Conservation (phyloP, 1,140 invertebrate genomes). For the Carposina sasakii region DNA sequence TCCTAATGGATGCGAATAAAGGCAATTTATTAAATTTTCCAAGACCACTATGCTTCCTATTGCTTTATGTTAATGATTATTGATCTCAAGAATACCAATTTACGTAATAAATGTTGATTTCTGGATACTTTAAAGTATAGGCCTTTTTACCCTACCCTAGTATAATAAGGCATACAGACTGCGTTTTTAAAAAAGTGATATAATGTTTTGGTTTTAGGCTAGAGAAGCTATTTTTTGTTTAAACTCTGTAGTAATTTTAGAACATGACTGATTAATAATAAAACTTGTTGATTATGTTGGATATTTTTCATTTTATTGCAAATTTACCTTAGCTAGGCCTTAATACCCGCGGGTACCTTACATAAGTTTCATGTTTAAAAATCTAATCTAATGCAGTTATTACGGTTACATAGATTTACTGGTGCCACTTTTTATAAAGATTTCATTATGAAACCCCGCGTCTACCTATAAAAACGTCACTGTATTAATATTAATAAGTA, state of each 20-base stretch:
- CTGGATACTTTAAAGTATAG: conserved; percentile 11
- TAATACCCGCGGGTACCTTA: conserved; percentile 20
- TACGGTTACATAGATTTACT: too few species aligned
- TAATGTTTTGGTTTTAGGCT: conserved; percentile 4
- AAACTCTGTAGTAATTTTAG: conserved; percentile 7
- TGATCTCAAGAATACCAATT: conserved; percentile 26
- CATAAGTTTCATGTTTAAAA: too few species aligned
- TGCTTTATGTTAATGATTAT: conserved; percentile 12
- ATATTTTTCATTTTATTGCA: conserved; percentile 16
- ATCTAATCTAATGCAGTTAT: too few species aligned
- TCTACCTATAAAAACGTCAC: too few species aligned
- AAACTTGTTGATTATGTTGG: conserved; percentile 6
- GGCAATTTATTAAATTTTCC: conserved; percentile 10
- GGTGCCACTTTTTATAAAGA: too few species aligned
- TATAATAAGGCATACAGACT: too few species aligned
- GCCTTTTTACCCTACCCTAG: too few species aligned
- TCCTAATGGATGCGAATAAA: conserved; percentile 13
- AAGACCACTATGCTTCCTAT: conserved; percentile 3
- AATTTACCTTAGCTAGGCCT: conserved; percentile 20
- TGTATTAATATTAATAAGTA: too few species aligned
- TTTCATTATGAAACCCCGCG: too few species aligned
- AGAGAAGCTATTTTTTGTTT: conserved; percentile 6
- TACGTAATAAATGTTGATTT: conserved; percentile 16
- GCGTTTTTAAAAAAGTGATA: neutral
- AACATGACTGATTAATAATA: conserved; percentile 7